phyloP scores from a whole-genome alignment of 2,888 invertebrate genomes.

The Philaethria dido region DNA sequence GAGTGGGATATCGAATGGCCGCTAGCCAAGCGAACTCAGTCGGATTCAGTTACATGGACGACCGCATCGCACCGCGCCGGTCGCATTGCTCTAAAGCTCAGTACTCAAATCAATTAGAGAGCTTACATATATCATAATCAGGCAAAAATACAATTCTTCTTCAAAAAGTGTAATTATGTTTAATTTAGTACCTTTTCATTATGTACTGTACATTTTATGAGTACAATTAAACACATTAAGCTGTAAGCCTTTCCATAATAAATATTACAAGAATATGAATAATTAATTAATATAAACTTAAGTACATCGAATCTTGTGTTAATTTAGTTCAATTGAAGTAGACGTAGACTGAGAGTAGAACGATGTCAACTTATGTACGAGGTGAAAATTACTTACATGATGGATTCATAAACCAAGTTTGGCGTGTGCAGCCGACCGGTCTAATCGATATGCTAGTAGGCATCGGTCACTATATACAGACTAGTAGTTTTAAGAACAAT shows the following conservation, averaged over 20 bases:
- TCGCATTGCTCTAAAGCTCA: constrained; percentile 24
- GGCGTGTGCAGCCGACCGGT: constrained; percentile 56
- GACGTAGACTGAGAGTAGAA: constrained; percentile 50
- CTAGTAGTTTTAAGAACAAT: constrained; percentile 68
- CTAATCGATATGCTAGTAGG: constrained; percentile 73
- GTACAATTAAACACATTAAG: background rate
- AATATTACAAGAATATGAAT: background rate
- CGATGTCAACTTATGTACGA: constrained; percentile 48
- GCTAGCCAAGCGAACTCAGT: constrained; percentile 47
- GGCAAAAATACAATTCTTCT: background rate
- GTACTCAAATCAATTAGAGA: constrained; percentile 18
- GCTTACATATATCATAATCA: background rate
- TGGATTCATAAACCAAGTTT: constrained; percentile 55
- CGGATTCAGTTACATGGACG: constrained; percentile 69
- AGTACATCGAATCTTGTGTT: constrained; percentile 43
- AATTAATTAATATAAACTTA: background rate
- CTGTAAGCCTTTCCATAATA: background rate
- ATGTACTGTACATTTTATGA: background rate
- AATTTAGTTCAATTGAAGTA: constrained; percentile 57
- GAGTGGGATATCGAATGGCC: constrained; percentile 66
- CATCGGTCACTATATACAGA: constrained; percentile 75
- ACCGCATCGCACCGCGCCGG: constrained; percentile 63
- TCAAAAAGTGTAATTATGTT: too few relatives aligned
- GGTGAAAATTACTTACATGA: constrained; percentile 63
- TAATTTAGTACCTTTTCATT: background rate